Base-by-base conservation (phyloP, 2,888 invertebrate species). In the Platycheirus rosarum region DNA sequence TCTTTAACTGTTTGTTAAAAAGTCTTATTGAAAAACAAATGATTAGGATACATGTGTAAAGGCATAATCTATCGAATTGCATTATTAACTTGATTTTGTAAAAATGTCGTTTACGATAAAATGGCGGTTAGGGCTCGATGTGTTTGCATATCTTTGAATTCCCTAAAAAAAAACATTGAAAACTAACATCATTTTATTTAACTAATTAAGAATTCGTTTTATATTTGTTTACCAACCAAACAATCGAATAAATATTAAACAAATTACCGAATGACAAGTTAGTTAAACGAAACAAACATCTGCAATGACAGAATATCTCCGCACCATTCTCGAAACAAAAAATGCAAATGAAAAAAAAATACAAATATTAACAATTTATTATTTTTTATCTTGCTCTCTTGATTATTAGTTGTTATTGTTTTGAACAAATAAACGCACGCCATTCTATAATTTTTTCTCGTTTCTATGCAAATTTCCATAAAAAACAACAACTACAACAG, bases 361-460 rank as follows among this genome's bases (percentile, higher is more conserved):
- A 32, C 32, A 13, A 35, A 20, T 26, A 13, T 65, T n/a, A n/a
- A n/a, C n/a, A n/a, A n/a, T n/a, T n/a, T n/a, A n/a, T n/a, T n/a
- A n/a, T n/a, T n/a, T 20, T 70, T 77, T 62, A 66, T 73, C 73
- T 68, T 57, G 29, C 16, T 53, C 40, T 26, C 40, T 55, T 63
- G n/a, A 51, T 79, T 79, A 73, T 62, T 62, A 63, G 48, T 62
- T 77, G 49, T 68, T 78, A 49, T 79, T 68, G 53, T 63, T 74
- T 74, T 74, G 48, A 57, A 63, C 62, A 68, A 49, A 71, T 66
- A 66, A 77, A 66, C 18, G 16, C 57, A 49, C 44, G 55, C 51
- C 60, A 49, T 55, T 63, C 53, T 73, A 53, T 63, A 73, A 71
- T 71, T 66, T 44, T 69, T 29, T 13, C 60, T 66, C 60, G 60